A percentile compares a stretch with the other conserved stretches of the same genome.
Evolutionary conservation across 37 sponge, comb jelly and placozoan species (phyloP).

Genomic region (Dysidea cf. avara): DNA sequence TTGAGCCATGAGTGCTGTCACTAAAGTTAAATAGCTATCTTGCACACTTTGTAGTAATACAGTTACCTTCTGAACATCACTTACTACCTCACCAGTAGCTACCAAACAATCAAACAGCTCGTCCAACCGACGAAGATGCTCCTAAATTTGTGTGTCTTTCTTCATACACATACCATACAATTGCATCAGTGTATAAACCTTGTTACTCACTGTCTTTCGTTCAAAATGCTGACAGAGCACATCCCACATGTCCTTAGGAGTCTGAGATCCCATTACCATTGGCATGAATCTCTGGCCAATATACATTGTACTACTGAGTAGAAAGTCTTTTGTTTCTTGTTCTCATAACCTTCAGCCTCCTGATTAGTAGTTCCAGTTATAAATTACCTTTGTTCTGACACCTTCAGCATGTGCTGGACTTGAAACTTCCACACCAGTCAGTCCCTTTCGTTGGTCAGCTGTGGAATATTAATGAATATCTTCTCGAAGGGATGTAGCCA

Average conservation of each 20-base stretch:
- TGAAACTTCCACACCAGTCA: constrained; percentile 2
- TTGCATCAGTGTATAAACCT: constrained; percentile 13
- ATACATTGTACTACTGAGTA: constrained; percentile 17
- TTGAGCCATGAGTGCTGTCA: constrained; percentile 33
- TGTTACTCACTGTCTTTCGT: background rate
- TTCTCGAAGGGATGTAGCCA: no score
- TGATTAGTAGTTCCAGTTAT: background rate
- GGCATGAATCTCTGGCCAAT: constrained; percentile 17
- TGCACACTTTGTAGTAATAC: constrained; percentile 30
- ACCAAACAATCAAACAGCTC: no score
- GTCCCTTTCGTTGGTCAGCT: background rate
- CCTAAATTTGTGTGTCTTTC: constrained; percentile 7
- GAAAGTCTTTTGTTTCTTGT: background rate
- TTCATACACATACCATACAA: constrained; percentile 34
- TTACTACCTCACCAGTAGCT: background rate
- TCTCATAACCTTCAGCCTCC: background rate
- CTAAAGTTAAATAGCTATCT: constrained; percentile 21
- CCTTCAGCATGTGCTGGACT: background rate
- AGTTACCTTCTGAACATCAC: constrained; percentile 25
- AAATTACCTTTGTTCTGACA: background rate
- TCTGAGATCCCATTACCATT: constrained; percentile 15
- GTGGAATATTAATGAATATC: background rate
- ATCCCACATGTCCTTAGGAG: constrained; percentile 27
- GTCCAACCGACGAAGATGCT: no score
- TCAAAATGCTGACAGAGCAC: constrained; percentile 40